Base-by-base conservation (phyloP, 2,797 vertebrate species). In the Sciurus vulgaris region DNA sequence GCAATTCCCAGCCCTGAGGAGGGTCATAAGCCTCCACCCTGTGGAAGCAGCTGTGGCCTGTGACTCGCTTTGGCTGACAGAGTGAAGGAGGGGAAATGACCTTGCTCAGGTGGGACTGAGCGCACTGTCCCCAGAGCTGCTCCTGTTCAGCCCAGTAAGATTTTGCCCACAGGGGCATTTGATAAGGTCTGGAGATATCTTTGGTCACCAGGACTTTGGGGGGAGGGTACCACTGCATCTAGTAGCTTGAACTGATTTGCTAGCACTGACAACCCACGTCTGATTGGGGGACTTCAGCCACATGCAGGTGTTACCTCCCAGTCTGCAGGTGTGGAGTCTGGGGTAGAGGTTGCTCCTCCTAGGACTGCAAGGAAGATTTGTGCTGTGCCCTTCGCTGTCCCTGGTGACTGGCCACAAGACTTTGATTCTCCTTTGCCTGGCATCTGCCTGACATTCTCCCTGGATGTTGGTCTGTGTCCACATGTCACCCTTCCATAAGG, bases 1-100 rank as follows among this genome's bases (percentile, higher is more conserved):
- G n/a, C 63, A 26, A 15, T 30, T 24, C 12, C 70, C 33, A 0
- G 3, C 44, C 7, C 35, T 7, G 1, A 2, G 47, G 24, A 69
- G 22, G 14, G 61, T 22, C 5, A 0, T 1, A 20, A 28, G 11
- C 8, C 22, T 17, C 12, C 14, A 38, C 22, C 28, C 44, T 20
- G 20, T 1, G 38, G 30, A 44, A 17, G 30, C 11, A 4, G 30
- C 14, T 3, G 3, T 44, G 47, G 28, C 24, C 0, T 20, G 47
- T 9, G 26, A 38, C 84, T 73, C 51, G 33, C 30, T 72, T 51
- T 6, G 41, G 54, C 33, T 63, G 15, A 9, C 6, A 24, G 12
- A 49, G 38, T 18, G 69, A 74, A 54, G 51, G 15, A 54, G 41
- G 5, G 18, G 51, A 17, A 3, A 0, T 26, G 51, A 22, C 30